phyloP scores from a whole-genome alignment of 2,888 invertebrate species.

The Ectemnius cavifrons region DNA sequence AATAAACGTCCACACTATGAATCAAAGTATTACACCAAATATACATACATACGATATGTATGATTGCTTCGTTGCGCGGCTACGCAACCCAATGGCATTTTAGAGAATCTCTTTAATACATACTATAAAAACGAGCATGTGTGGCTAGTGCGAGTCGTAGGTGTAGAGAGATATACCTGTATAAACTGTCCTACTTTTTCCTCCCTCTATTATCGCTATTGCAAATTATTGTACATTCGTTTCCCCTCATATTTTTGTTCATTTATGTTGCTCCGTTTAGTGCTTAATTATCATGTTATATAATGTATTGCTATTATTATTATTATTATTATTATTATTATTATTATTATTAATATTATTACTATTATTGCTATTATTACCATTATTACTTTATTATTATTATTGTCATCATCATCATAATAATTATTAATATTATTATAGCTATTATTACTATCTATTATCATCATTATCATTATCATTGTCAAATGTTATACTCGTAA shows the following conservation, averaged over 20 bases:
- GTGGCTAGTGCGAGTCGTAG: slow-evolving; percentile 49
- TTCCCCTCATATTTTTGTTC: slow-evolving; percentile 20
- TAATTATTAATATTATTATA: too few relatives aligned
- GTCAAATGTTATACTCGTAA: too few relatives aligned
- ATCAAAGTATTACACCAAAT: slow-evolving; percentile 68
- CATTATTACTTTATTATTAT: slow-evolving; percentile 4
- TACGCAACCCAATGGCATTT: slow-evolving; percentile 37
- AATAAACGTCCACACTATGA: slow-evolving; percentile 53
- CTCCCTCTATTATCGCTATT: background rate
- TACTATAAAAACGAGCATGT: slow-evolving; percentile 47
- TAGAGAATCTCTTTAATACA: slow-evolving; percentile 50
- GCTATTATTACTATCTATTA: too few relatives aligned
- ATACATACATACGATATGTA: slow-evolving; percentile 51
- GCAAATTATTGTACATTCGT: slow-evolving; percentile 48
- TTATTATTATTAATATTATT: background rate
- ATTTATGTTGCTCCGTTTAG: slow-evolving; percentile 30
- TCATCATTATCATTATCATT: too few relatives aligned
- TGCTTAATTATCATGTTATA: background rate
- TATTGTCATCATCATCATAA: slow-evolving; percentile 15
- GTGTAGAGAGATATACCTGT: slow-evolving; percentile 49
- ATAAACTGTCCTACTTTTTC: slow-evolving; percentile 36
- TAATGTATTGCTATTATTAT: slow-evolving; percentile 10
- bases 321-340: slow-evolving; percentile 19
- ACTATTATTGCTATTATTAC: too few relatives aligned
- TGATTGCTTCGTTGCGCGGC: slow-evolving; percentile 43